These are phyloP conservation scores for Coelopa pilipes DNA, from an alignment of 2,888 invertebrate species.

Conservation along the genomic window DNA sequence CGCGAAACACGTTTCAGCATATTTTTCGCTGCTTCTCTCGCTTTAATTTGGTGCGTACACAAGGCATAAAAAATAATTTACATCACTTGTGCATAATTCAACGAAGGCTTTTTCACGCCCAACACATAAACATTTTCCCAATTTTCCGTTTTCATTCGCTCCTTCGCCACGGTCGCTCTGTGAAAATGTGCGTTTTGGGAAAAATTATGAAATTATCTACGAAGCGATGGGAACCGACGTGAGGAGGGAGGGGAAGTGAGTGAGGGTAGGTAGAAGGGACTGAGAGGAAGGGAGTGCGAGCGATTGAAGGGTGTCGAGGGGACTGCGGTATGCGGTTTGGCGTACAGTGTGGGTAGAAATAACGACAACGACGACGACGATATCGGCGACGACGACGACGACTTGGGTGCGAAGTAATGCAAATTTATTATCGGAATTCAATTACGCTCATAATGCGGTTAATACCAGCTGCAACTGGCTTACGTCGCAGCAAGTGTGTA, in stretches of 20 bases:
- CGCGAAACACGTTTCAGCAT: no score
- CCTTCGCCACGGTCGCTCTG: background rate
- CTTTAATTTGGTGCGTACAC: no score
- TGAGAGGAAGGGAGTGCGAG: background rate
- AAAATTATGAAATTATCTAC: conserved; percentile 49
- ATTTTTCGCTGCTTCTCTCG: no score
- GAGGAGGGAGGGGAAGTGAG: background rate
- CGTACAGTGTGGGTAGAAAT: no score
- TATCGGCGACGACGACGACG: background rate
- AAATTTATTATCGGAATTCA: conserved; percentile 45
- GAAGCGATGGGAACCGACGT: conserved; percentile 32
- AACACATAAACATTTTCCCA: background rate
- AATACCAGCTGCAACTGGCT: conserved; percentile 37
- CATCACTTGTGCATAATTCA: no score
- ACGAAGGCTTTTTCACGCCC: no score
- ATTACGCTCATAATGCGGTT: conserved; percentile 43
- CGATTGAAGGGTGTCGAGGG: background rate
- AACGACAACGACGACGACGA: no score
- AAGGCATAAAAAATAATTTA: no score
- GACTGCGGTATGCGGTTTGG: background rate
- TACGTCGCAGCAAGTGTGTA: conserved; percentile 10
- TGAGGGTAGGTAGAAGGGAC: background rate
- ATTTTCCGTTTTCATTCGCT: conserved; percentile 14
- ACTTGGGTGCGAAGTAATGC: conserved; percentile 32
- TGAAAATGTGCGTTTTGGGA: conserved; percentile 47